phyloP scores from a whole-genome alignment of 2,888 invertebrate species.

The Catocala fraxini region DNA sequence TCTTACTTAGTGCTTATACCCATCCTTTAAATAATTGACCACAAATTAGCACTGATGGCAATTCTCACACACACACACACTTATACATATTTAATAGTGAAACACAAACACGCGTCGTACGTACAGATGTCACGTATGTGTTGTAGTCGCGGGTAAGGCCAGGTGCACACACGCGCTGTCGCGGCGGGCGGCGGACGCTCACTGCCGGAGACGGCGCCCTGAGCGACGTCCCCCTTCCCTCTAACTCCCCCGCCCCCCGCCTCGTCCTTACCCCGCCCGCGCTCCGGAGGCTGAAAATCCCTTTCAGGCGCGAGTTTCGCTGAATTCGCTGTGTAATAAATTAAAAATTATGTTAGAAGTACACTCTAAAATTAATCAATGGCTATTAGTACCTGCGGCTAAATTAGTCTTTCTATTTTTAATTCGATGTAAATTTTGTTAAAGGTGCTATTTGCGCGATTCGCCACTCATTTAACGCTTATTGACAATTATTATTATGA shows the following conservation, averaged over 20 bases:
- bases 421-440: slow-evolving; percentile 11
- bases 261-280: slow-evolving; percentile 33
- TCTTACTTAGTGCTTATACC: slow-evolving; percentile 35
- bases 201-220: slow-evolving; percentile 75
- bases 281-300: slow-evolving; percentile 63
- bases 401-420: slow-evolving; percentile 37
- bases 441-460: slow-evolving; percentile 6
- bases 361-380: slow-evolving; percentile 55
- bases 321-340: slow-evolving; percentile 54
- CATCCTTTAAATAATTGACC: slow-evolving; percentile 34
- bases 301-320: slow-evolving; percentile 60
- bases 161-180: slow-evolving; percentile 47
- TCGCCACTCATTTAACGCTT: slow-evolving; percentile 18
- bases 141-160: slow-evolving; percentile 22
- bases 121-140: slow-evolving; percentile 44
- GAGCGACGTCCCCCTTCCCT: slow-evolving; percentile 50
- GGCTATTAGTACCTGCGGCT: slow-evolving; percentile 48
- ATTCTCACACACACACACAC: slow-evolving; percentile 61
- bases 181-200: slow-evolving; percentile 56
- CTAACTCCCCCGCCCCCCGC: slow-evolving; percentile 30
- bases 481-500: slow-evolving; percentile 8
- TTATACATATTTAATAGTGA: slow-evolving; percentile 47
- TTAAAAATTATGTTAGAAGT: slow-evolving; percentile 57
- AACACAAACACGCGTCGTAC: slow-evolving; percentile 59
- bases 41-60: slow-evolving; percentile 54